Percentiles rank a stretch among this genome's conserved stretches.
phyloP scores from a whole-genome alignment of 2,113 vertebrate species.

The Plecotus auritus region DNA sequence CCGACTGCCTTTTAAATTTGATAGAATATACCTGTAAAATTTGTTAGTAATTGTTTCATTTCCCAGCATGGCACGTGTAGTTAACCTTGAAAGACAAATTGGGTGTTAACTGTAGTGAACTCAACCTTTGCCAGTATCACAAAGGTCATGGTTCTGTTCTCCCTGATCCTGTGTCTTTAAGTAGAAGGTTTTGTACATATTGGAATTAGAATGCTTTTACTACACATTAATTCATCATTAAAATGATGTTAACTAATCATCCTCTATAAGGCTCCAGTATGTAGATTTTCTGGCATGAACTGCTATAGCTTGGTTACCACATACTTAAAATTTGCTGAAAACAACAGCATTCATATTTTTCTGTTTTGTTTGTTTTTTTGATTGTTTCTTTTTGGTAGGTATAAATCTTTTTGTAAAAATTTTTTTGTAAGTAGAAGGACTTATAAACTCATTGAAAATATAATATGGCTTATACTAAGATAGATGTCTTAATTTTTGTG shows the following conservation, averaged over 20 bases:
- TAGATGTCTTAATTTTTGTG: neutral
- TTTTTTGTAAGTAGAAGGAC: neutral
- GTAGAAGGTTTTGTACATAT: constrained; percentile 72
- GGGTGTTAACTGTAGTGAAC: constrained; percentile 73
- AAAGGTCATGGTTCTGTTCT: constrained; percentile 80
- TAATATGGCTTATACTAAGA: neutral
- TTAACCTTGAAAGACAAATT: constrained; percentile 85
- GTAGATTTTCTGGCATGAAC: constrained; percentile 68
- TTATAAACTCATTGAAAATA: neutral
- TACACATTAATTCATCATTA: constrained; percentile 81
- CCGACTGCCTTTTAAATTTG: constrained; percentile 82
- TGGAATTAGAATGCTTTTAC: constrained; percentile 77
- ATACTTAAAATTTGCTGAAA: constrained; percentile 38
- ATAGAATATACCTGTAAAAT: constrained; percentile 84
- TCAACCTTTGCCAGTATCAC: constrained; percentile 79
- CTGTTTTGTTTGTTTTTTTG: neutral
- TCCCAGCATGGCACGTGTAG: constrained; percentile 82
- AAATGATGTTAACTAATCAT: constrained; percentile 80
- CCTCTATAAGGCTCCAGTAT: constrained; percentile 64
- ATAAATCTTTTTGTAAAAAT: neutral
- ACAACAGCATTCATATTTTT: neutral
- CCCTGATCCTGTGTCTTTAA: constrained; percentile 74
- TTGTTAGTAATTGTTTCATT: constrained; percentile 86
- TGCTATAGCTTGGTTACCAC: constrained; percentile 25
- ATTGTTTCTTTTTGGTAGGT: neutral